phyloP scores from a whole-genome alignment of 2,797 vertebrate genomes.

The Hoplostethus mediterraneus region DNA sequence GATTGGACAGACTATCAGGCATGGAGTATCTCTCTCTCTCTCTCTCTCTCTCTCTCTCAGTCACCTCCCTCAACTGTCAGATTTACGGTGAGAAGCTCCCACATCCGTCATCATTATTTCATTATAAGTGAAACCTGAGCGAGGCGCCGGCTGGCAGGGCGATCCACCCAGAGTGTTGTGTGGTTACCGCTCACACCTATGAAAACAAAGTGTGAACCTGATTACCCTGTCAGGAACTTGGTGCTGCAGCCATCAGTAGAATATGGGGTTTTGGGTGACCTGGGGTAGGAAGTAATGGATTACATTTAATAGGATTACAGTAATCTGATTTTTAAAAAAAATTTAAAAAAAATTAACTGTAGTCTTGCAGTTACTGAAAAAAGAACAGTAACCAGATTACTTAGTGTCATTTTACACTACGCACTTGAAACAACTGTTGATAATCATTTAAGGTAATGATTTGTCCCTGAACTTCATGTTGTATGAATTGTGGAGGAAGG shows the following conservation, averaged over 20 bases:
- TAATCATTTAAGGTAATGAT: no score
- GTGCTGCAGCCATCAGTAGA: conserved; percentile 24
- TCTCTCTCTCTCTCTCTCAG: not conserved
- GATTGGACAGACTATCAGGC: not conserved
- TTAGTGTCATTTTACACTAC: no score
- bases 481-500: not conserved
- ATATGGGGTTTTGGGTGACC: conserved; percentile 31
- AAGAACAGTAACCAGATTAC: not conserved
- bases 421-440: no score
- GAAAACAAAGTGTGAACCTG: conserved; percentile 65
- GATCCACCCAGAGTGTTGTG: conserved; percentile 45
- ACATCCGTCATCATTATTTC: conserved; percentile 61
- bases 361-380: conserved; percentile 11
- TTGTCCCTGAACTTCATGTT: no score
- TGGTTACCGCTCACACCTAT: conserved; percentile 69
- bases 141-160: conserved; percentile 40
- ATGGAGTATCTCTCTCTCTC: not conserved
- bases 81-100: conserved; percentile 35
- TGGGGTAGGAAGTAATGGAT: conserved; percentile 56
- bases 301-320: conserved; percentile 36
- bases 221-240: conserved; percentile 49
- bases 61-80: conserved; percentile 30
- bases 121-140: conserved; percentile 65
- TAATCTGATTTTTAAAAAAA: conserved; percentile 53
- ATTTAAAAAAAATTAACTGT: conserved; percentile 14